These are phyloP conservation scores for Beroe forskalii DNA, from an alignment of 37 sponge, comb jelly and placozoan genomes.

Conservation along the genomic window DNA sequence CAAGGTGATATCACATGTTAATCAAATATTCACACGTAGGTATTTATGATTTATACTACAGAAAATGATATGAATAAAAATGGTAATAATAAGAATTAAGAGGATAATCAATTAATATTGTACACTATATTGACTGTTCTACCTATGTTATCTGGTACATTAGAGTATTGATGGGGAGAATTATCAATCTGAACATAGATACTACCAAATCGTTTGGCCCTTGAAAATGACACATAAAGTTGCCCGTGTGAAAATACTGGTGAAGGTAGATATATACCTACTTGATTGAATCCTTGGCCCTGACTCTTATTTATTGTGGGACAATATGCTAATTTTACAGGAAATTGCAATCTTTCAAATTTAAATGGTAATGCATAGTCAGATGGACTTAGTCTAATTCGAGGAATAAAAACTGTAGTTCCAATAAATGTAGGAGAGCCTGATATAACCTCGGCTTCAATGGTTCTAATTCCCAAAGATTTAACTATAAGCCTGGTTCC, in stretches of 20 bases:
- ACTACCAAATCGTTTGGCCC: not conserved
- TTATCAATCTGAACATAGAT: too few species aligned
- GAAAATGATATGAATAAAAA: too few species aligned
- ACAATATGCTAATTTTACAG: slow-evolving; percentile 26
- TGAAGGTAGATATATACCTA: slow-evolving; percentile 17
- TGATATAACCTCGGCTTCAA: slow-evolving; percentile 26
- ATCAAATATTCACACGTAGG: too few species aligned
- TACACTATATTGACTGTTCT: not conserved
- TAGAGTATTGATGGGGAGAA: not conserved
- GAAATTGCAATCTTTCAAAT: too few species aligned
- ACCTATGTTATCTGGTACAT: not conserved
- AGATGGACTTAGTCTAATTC: slow-evolving; percentile 5
- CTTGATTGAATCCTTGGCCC: slow-evolving; percentile 17
- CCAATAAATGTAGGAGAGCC: not conserved
- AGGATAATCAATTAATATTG: not conserved
- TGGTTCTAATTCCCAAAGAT: not conserved
- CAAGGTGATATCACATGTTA: too few species aligned
- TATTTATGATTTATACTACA: too few species aligned
- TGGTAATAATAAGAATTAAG: too few species aligned
- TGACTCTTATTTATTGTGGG: slow-evolving; percentile 50
- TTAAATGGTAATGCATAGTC: not conserved
- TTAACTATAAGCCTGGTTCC: slow-evolving; percentile 44
- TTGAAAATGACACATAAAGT: slow-evolving; percentile 4
- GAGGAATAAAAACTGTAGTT: slow-evolving; percentile 32
- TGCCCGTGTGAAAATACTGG: slow-evolving; percentile 26